Conservation (phyloP, 2,113 vertebrate species). For the Megaceryle maxima region DNA sequence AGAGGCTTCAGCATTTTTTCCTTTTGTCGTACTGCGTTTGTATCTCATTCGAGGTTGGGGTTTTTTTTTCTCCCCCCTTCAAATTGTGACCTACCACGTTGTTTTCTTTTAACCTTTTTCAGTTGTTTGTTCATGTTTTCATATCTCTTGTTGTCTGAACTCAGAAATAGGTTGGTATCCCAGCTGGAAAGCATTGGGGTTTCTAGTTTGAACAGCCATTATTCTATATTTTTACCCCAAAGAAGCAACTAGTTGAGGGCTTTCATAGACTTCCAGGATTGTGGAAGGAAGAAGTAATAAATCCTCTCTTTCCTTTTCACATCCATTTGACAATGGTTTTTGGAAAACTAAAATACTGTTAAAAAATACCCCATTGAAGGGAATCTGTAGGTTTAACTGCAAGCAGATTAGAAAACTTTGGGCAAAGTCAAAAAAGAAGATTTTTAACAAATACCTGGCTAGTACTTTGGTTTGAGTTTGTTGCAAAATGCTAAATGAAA, state of each 20-base stretch:
- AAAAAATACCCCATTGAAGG: background rate
- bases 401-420: background rate
- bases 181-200: background rate
- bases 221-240: background rate
- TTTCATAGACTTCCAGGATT: background rate
- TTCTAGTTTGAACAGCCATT: background rate
- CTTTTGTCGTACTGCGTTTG: background rate
- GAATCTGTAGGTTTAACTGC: background rate
- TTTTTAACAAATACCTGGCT: background rate
- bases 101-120: background rate
- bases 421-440: background rate
- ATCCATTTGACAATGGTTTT: background rate
- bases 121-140: background rate
- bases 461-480: background rate
- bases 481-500: slow-evolving; percentile 2
- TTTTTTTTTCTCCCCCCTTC: background rate
- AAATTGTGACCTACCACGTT: background rate
- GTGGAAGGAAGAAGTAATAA: no score
- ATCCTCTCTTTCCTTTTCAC: background rate
- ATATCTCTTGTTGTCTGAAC: background rate
- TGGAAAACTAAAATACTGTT: background rate
- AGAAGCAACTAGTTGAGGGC: background rate
- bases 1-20: background rate
- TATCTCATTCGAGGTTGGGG: background rate
- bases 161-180: background rate